Evolutionary conservation across 2,888 invertebrate genomes (phyloP), one percentile per base, ranked within the genome.

Genomic region (Deladenus siricidicola): DNA sequence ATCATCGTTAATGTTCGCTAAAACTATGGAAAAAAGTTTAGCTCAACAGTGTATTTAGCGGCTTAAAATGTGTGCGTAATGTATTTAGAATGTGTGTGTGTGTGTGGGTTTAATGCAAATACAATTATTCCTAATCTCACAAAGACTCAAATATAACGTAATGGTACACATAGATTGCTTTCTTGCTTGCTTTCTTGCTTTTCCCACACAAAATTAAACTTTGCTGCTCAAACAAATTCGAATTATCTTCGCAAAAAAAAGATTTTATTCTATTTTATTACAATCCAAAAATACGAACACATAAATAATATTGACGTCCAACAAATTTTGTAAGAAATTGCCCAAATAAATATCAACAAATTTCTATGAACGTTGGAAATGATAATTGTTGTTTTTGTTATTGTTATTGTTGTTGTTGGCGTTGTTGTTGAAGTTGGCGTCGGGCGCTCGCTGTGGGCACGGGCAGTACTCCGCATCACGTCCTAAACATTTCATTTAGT

Each of bases 381-480:
- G 14, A 34, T 34, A 34, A 34, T 10, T 34, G 39, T 6, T 10
- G 6, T 34, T 34, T 34, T 34, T 34, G 6, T 10, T 10, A 34
- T 6, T 10, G 14, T 34, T 34, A 10, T 34, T 34, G 6, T 34
- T 34, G 14, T 34, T 34, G 14, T 10, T 6, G 8, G 6, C 39
- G 39, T 14, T 34, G 14, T 34, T 10, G 39, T 14, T 14, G 39
- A 6, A 6, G 39, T 6, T 14, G 39, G 39, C 39, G 39, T 6
- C 6, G 14, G 39, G 39, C 39, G 39, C 39, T 14, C 39, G 39
- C 39, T 34, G 48, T 39, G 67, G 68, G 53, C 67, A 70, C 21
- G 58, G 57, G 43, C 75, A 75, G 60, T 75, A 75, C 55, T 75
- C 72, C 51, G 75, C 75, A 59, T 75, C 75, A 61, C 68, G 68